Evolutionary conservation across 2,113 vertebrate genomes (phyloP).

Genomic region (Mobula birostris): DNA sequence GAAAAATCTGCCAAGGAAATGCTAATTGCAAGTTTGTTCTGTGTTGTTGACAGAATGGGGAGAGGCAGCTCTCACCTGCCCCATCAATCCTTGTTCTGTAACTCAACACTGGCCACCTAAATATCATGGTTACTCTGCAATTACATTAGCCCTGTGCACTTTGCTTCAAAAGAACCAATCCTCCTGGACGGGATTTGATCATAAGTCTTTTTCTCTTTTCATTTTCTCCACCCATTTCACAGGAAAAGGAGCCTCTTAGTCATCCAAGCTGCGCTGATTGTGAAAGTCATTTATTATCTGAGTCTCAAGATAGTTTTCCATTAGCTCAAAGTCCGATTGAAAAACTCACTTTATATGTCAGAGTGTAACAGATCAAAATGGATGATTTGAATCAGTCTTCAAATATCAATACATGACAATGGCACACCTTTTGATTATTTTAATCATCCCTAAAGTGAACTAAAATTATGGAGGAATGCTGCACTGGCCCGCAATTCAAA

Average conservation of each 20-base stretch:
- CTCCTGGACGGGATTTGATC: constrained; percentile 44
- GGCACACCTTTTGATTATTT: neutral
- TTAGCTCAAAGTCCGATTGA: neutral
- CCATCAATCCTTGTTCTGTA: constrained; percentile 31
- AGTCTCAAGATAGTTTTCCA: neutral
- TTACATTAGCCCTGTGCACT: constrained; percentile 47
- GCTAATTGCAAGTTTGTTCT: constrained; percentile 49
- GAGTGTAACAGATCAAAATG: neutral
- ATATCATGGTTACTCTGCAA: constrained; percentile 42
- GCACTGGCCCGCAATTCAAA: neutral
- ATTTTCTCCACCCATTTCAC: constrained; percentile 45
- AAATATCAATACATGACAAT: neutral
- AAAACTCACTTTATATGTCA: neutral
- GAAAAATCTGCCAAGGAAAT: constrained; percentile 39
- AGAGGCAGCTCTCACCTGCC: constrained; percentile 46
- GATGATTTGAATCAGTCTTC: neutral
- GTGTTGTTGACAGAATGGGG: constrained; percentile 45
- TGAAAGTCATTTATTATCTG: constrained; percentile 36
- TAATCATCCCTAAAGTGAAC: neutral
- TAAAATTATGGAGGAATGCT: neutral
- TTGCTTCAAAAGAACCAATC: constrained; percentile 40
- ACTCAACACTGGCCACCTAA: constrained; percentile 48
- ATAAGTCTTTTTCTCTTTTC: constrained; percentile 48
- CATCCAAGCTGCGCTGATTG: constrained; percentile 48
- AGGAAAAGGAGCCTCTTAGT: constrained; percentile 45